Evolutionary conservation across 1,140 invertebrate species (phyloP), one percentile per base, ranked within the genome.

Genomic region (Marisa cornuarietis): DNA sequence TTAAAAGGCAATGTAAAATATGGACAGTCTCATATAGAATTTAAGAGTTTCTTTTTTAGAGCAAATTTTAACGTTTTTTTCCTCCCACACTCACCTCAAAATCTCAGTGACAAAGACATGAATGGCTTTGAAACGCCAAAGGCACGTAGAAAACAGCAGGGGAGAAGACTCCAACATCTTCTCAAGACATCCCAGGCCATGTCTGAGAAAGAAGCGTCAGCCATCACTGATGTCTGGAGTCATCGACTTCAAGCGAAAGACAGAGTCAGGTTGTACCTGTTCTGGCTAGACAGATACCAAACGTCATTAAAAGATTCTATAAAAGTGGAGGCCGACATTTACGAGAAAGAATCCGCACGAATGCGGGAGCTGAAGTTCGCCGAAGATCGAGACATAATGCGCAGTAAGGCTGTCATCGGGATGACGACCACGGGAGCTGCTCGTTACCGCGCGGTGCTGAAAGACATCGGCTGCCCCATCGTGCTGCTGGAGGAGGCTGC

Each of bases 401-500:
- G 42, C 10, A 63, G 74, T 24, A 76, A 76, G 16, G 71, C 71
- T 10, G 73, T 83, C 10, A 81, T 83, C 74, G 88, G 85, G n/a
- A 87, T 89, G 88, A 89, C 88, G 52, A 89, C 87, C 24, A 87
- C 87, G 18, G 87, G 87, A 16, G 87, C 88, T 20, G 87, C 87
- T 16, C 82, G 78, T 54, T 81, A 84, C 71, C 72, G 81, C 49
- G 8, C n/a, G 0, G 61, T 85, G 10, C 72, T 88, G 8, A 81
- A 81, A 63, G 52, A 68, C 26, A 54, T 88, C 16, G 68, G 78
- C 42, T 83, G 83, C n/a, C 79, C 71, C 24, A 88, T 89, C 52
- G 79, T 87, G 4, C 83, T 89, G 42, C 87, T 89, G 4, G 88
- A 89, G 76, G 88, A 89, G 71, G 88, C 88, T n/a, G 88, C 88